Evolutionary conservation across 2,888 invertebrate species (phyloP).

Genomic region (Erebia epiphron): DNA sequence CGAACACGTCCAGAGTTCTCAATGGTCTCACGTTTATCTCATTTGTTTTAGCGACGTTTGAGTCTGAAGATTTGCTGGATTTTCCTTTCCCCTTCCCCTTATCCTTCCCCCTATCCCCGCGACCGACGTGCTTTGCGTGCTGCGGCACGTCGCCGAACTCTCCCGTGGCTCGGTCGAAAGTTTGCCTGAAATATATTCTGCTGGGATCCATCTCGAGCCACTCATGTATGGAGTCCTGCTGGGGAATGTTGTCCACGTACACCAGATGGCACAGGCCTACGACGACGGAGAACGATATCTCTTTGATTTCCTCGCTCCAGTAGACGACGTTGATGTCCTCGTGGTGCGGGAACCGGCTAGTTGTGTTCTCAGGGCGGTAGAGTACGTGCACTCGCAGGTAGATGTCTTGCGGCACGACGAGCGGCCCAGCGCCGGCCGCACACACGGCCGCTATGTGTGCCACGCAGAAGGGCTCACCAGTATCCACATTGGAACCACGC

Average conservation of each 20-base stretch:
- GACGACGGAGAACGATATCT: constrained; percentile 84
- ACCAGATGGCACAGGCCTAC: constrained; percentile 87
- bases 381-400: constrained; percentile 86
- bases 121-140: constrained; percentile 82
- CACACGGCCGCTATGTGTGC: constrained; percentile 86
- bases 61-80: constrained; percentile 65
- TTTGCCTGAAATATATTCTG: constrained; percentile 89
- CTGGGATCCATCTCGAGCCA: constrained; percentile 86
- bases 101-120: constrained; percentile 84
- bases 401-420: constrained; percentile 83
- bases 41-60: constrained; percentile 50
- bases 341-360: constrained; percentile 82
- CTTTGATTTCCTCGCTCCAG: constrained; percentile 89
- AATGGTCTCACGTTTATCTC: constrained; percentile 76
- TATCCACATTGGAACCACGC: constrained; percentile 88
- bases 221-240: constrained; percentile 75
- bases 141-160: constrained; percentile 85
- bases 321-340: constrained; percentile 89
- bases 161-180: constrained; percentile 83
- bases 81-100: constrained; percentile 88
- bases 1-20: constrained; percentile 90
- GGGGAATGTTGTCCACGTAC: constrained; percentile 84
- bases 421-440: constrained; percentile 75
- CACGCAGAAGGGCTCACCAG: constrained; percentile 89
- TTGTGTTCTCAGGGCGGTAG: constrained; percentile 90